Evolutionary conservation across 23 tunicate species (phyloP).

Genomic region (Halocynthia aurantium): DNA sequence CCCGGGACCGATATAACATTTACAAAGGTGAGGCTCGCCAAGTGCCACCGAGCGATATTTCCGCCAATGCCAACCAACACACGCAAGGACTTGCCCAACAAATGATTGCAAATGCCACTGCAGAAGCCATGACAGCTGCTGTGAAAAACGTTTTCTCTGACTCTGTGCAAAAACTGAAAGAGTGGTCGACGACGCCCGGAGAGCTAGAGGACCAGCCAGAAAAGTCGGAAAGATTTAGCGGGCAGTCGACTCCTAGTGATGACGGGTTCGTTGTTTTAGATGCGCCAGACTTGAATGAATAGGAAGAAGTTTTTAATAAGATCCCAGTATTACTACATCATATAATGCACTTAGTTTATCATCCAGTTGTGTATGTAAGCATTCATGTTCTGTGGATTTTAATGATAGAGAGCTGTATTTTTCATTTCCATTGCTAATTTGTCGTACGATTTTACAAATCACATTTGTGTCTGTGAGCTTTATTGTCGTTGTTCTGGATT

Average conservation of each 20-base stretch:
- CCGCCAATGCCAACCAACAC: not conserved
- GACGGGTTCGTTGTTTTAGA: slow-evolving; percentile 1
- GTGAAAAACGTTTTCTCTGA: not conserved
- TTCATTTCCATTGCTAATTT: too few relatives aligned
- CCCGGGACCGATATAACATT: not conserved
- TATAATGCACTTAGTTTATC: too few relatives aligned
- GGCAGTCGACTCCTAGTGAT: slow-evolving; percentile 5
- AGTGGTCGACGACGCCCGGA: not conserved
- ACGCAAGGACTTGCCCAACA: slow-evolving; percentile 2
- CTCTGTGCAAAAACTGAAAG: not conserved
- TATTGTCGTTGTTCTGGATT: too few relatives aligned
- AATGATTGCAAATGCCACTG: slow-evolving; percentile 1
- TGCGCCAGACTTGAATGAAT: not conserved
- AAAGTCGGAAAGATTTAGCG: not conserved
- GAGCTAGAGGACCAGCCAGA: not conserved
- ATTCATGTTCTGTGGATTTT: too few relatives aligned
- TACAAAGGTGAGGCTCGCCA: too few relatives aligned
- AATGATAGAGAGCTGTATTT: too few relatives aligned
- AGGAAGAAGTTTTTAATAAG: too few relatives aligned
- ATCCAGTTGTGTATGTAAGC: too few relatives aligned
- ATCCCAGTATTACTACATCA: too few relatives aligned
- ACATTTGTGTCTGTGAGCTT: too few relatives aligned
- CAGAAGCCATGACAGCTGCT: slow-evolving; percentile 4
- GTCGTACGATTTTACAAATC: too few relatives aligned
- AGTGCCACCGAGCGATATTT: too few relatives aligned